Evolutionary conservation across 1,140 invertebrate species (phyloP).

Genomic region (Ctenoplectra terminalis): DNA sequence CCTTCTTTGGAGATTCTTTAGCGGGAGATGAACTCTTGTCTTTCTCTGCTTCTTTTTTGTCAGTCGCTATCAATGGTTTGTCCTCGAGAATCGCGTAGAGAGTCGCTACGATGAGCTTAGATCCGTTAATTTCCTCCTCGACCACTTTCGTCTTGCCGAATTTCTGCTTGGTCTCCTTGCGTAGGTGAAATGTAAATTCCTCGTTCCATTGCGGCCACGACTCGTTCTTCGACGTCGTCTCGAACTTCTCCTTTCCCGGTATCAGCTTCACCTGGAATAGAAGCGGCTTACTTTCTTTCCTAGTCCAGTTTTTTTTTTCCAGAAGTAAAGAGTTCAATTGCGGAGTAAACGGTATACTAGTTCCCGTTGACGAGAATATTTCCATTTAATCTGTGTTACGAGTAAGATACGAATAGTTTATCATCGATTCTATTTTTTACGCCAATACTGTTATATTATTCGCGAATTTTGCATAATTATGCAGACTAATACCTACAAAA

Average conservation of each 20-base stretch:
- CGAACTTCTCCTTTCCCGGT: constrained; percentile 88
- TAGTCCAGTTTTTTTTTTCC: neutral
- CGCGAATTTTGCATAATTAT: constrained; percentile 1
- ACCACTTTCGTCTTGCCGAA: constrained; percentile 80
- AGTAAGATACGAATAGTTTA: neutral
- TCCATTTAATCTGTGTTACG: neutral
- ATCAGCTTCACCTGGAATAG: constrained; percentile 88
- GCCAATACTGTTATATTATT: neutral
- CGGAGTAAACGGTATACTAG: neutral
- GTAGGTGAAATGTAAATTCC: constrained; percentile 87
- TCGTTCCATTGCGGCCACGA: constrained; percentile 91
- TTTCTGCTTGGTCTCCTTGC: constrained; percentile 82
- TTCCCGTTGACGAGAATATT: neutral
- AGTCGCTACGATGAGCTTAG: constrained; percentile 88
- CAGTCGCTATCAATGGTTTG: constrained; percentile 81
- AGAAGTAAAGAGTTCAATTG: too few relatives aligned
- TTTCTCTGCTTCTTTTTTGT: constrained; percentile 80
- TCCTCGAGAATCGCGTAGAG: constrained; percentile 88
- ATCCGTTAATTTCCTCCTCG: constrained; percentile 85
- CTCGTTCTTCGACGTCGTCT: constrained; percentile 88
- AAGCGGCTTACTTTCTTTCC: constrained; percentile 34
- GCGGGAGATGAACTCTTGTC: constrained; percentile 66
- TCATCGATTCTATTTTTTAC: neutral
- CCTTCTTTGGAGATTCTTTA: constrained; percentile 75
- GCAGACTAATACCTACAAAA: neutral